These are phyloP conservation scores for Drosophila setosimentum DNA, from an alignment of 2,888 invertebrate genomes.

Conservation along the genomic window DNA sequence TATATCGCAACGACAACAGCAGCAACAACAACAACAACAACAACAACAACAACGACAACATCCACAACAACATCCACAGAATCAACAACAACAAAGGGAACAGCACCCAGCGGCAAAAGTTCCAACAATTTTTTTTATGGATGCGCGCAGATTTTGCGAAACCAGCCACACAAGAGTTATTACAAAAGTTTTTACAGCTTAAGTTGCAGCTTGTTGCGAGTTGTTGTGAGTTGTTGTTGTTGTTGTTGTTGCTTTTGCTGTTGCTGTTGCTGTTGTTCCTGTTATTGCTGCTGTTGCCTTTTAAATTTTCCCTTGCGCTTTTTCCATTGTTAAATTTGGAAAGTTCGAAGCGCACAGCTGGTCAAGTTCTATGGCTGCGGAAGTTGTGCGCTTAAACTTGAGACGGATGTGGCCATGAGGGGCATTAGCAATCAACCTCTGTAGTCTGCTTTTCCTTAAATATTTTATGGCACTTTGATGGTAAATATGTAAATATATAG, in stretches of 20 bases:
- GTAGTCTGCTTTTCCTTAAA: conserved; percentile 21
- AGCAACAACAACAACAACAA: background rate
- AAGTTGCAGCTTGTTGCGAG: conserved; percentile 48
- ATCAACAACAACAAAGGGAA: background rate
- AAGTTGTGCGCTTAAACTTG: conserved; percentile 42
- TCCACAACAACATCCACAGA: background rate
- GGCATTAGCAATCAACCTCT: conserved; percentile 6
- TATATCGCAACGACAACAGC: conserved; percentile 40
- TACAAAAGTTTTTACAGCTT: conserved; percentile 62
- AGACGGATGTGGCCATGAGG: conserved; percentile 21
- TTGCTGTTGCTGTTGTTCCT: background rate
- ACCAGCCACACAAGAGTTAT: conserved; percentile 58
- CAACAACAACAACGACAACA: background rate
- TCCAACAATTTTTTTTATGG: conserved; percentile 57
- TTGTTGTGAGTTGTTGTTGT: background rate
- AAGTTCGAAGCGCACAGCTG: conserved; percentile 51
- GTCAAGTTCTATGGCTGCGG: conserved; percentile 38
- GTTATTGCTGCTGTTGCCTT: conserved; percentile 20
- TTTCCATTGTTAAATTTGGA: conserved; percentile 49
- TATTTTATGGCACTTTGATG: conserved; percentile 50
- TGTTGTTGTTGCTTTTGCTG: conserved; percentile 2
- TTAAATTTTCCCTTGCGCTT: conserved; percentile 42
- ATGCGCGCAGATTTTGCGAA: conserved; percentile 63
- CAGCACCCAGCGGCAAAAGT: conserved; percentile 29
- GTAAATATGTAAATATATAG: conserved; percentile 21